phyloP scores from a whole-genome alignment of 1,140 invertebrate species.

The Drosophila subobscura region DNA sequence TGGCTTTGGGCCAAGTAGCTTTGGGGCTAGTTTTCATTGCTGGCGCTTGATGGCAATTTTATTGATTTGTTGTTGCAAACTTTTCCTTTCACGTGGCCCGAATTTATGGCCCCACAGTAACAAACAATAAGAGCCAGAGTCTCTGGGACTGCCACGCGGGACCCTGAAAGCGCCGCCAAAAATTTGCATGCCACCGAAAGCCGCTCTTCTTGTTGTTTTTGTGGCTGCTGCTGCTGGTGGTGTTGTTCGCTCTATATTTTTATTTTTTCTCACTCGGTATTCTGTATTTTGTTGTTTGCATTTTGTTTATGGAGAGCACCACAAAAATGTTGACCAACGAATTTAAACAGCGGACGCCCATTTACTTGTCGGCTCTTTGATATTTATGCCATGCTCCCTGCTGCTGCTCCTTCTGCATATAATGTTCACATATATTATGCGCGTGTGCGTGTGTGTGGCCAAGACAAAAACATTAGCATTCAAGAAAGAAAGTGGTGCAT shows the following conservation, averaged over 20 bases:
- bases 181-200: constrained; percentile 71
- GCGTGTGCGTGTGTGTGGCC: constrained; percentile 31
- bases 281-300: constrained; percentile 31
- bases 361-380: constrained; percentile 55
- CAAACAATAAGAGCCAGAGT: constrained; percentile 37
- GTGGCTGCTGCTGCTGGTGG: background rate
- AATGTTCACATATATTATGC: constrained; percentile 42
- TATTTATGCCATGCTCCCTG: constrained; percentile 40
- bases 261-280: constrained; percentile 11
- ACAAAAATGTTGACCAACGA: constrained; percentile 65
- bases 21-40: constrained; percentile 55
- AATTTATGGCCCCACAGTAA: constrained; percentile 62
- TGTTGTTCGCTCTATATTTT: constrained; percentile 40
- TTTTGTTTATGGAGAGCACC: constrained; percentile 49
- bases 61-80: constrained; percentile 74
- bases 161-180: constrained; percentile 69
- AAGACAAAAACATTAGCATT: constrained; percentile 61
- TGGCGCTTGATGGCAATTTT: constrained; percentile 65
- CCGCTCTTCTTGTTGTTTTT: constrained; percentile 22
- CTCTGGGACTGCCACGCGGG: constrained; percentile 18
- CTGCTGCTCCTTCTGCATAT: constrained; percentile 28
- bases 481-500: no score
- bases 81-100: constrained; percentile 53
- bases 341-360: constrained; percentile 61
- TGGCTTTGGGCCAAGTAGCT: constrained; percentile 23